These are phyloP conservation scores for Nerophis lumbriciformis DNA, from an alignment of 2,113 vertebrate species.

Conservation along the genomic window DNA sequence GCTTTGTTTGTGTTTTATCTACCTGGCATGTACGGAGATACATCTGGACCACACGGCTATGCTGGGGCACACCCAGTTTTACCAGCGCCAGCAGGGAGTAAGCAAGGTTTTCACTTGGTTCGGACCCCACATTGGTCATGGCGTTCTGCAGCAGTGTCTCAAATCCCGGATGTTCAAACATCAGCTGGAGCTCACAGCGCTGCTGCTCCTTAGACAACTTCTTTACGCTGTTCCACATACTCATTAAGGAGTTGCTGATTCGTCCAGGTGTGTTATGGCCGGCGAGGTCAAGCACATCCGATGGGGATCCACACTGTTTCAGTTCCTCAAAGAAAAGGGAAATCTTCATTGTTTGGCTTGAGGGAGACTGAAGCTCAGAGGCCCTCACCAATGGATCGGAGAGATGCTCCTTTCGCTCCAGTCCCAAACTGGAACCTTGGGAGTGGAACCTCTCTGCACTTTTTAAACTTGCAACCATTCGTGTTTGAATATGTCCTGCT, in stretches of 20 bases:
- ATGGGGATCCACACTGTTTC: slow-evolving; percentile 68
- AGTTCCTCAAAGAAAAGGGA: slow-evolving; percentile 49
- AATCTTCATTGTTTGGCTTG: accelerated
- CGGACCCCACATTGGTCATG: slow-evolving; percentile 48
- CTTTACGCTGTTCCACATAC: slow-evolving; percentile 75
- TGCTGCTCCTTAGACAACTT: slow-evolving; percentile 72
- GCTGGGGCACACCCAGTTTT: slow-evolving; percentile 78
- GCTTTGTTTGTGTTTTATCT: background rate
- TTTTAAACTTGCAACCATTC: background rate
- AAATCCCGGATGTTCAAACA: slow-evolving; percentile 78
- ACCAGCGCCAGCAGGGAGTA: slow-evolving; percentile 76
- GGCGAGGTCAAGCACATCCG: slow-evolving; percentile 78
- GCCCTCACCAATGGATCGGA: too few relatives aligned
- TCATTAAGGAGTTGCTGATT: slow-evolving; percentile 65
- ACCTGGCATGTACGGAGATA: slow-evolving; percentile 83
- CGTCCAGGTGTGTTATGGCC: slow-evolving; percentile 32
- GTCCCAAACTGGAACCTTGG: background rate
- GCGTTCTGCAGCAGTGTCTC: slow-evolving; percentile 68
- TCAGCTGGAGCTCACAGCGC: slow-evolving; percentile 73
- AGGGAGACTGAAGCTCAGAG: background rate
- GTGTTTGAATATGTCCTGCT: background rate
- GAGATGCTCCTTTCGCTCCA: background rate
- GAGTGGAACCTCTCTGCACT: slow-evolving; percentile 41
- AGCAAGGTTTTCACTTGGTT: slow-evolving; percentile 58
- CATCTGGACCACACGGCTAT: slow-evolving; percentile 80